Base-by-base conservation (phyloP, 64 coral and sea anemone genomes). In the Platygyra sinensis region DNA sequence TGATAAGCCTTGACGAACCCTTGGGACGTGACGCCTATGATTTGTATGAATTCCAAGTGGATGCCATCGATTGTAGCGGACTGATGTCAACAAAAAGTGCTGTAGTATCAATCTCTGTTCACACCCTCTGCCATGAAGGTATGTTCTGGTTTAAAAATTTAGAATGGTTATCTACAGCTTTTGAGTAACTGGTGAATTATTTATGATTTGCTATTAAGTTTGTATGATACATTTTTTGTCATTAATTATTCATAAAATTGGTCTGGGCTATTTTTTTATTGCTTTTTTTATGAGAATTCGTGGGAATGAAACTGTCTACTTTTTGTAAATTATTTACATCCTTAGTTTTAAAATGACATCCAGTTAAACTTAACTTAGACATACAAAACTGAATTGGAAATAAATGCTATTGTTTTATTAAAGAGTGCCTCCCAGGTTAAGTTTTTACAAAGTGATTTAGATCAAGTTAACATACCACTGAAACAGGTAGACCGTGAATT, bases 51-150 rank as follows among this genome's bases (percentile, higher is more conserved):
- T 99, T 99, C 52, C 46, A 84, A 72, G 91, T 99, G 46, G 78
- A 91, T 65, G 97, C 97, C 24, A 54, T 93, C 22, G 97, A 99
- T 74, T 99, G 97, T 73, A 91, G 97, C 74, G 94, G 94, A 62
- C 83, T 83, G 25, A 78, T 91, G 52, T 99, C 97, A 11, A 19
- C 78, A 32, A 86, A 75, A 6, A 81, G 74, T 75, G 42, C 94
- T 11, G 38, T 46, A 27, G 89, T 99, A 11, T 90, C 83, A 50
- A 86, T 99, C 29, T 81, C 46, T 28, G 83, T 99, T 8, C 32
- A 76, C 7, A 89, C 77, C 38, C 87, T 80, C 17, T 99, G 97
- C 20, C 72, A 88, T 11, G 72, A 74, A 93, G 97, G 97, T 99
- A 62, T 49, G 57, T 30, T 62, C 10, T 14, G 57, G 30, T 77